Evolutionary conservation across 1,140 invertebrate species (phyloP), one percentile per base, ranked within the genome.

Genomic region (Aphis gossypii): DNA sequence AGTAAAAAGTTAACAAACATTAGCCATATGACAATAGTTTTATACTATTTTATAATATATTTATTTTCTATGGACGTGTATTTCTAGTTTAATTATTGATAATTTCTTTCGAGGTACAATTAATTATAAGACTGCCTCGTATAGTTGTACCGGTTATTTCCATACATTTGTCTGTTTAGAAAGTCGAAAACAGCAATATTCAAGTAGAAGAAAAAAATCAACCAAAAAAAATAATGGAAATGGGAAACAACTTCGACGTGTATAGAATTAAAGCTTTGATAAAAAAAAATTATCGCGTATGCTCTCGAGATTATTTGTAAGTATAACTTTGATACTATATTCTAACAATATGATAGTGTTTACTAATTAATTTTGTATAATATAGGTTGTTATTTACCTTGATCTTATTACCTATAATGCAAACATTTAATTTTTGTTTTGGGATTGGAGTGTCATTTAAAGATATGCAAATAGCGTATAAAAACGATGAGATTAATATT

Each of bases 401-500:
- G 21, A 30, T 93, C 25, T 30, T 93, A 30, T 14, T 93, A 20
- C 92, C 92, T 6, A 84, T 84, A 30, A 21, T 93, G 3, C 92
- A 93, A 86, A 14, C 92, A 3, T 93, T 93, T 18, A 93, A 93
- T 44, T 83, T 93, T 44, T 56, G 92, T 44, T 44, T 56, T 2
- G 46, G 18, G 14, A 44, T 93, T 20, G 92, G 92, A 30, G 35
- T 84, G 9, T 18, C 84, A 9, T 93, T 93, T 44, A 86, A 93
- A 56, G 3, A n/a, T 11, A 93, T 93, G 92, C 0, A 51, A 54
- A 84, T 93, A 54, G 92, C 92, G 21, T 21, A 41, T n/a, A 93
- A 93, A 93, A 93, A 93, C 8, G 92, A 93, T 5, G 92, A 93
- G 25, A 41, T 38, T 21, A 93, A 83, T 41, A 25, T 86, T 84